A percentile compares a stretch with the other conserved stretches of the same genome.
Evolutionary conservation across 2,113 vertebrate species (phyloP).

Genomic region (Hipposideros armiger): DNA sequence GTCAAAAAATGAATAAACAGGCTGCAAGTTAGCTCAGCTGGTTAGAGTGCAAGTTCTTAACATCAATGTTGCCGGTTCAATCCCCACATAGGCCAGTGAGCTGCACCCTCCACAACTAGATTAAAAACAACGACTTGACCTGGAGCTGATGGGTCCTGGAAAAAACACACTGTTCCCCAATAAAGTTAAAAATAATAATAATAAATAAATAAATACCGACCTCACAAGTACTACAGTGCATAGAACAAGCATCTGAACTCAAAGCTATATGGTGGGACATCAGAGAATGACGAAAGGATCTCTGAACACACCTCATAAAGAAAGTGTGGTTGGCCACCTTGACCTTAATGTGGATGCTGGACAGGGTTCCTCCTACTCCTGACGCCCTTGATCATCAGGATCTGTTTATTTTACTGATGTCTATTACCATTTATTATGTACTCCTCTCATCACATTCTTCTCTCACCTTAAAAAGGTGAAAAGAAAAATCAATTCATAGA

Average conservation of each 20-base stretch:
- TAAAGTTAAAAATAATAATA: no score
- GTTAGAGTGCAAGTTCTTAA: no score
- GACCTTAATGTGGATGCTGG: neutral
- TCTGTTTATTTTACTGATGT: neutral
- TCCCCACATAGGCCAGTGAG: no score
- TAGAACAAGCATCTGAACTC: neutral
- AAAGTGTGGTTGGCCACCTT: no score
- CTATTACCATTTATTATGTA: neutral
- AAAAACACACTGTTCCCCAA: no score
- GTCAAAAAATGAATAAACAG: neutral
- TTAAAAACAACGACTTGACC: no score
- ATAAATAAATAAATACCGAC: neutral
- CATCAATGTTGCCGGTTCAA: no score
- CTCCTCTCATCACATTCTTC: neutral
- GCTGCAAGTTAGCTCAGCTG: no score
- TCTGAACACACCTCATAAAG: neutral
- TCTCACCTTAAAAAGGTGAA: conserved; percentile 30
- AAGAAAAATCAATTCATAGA: neutral
- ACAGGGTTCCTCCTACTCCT: neutral
- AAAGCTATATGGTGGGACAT: neutral
- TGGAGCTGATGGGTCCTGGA: no score
- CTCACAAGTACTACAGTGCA: neutral
- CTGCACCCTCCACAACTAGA: no score
- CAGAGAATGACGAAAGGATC: neutral
- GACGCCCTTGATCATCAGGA: neutral